Conservation (phyloP, 2,888 invertebrate genomes). For the Buathra laborator region DNA sequence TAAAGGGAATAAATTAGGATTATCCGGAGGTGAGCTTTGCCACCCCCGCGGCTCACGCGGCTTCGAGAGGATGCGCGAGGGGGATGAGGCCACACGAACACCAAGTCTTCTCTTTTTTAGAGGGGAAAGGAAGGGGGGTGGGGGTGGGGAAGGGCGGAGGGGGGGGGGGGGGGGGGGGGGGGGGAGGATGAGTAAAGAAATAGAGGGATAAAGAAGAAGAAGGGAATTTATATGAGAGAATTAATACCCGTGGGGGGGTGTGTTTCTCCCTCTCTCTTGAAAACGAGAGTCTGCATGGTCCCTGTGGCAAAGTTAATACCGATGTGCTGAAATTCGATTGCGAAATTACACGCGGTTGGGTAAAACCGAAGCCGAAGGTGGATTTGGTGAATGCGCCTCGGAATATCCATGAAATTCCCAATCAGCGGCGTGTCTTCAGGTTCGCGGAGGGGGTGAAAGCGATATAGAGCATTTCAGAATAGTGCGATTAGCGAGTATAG, state of each 20-base stretch:
- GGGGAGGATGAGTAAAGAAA: slow-evolving; percentile 50
- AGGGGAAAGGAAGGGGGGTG: too few relatives aligned
- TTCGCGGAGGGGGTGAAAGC: background rate
- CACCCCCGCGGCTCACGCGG: slow-evolving; percentile 6
- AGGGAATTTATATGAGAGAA: slow-evolving; percentile 64
- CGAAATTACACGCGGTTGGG: slow-evolving; percentile 65
- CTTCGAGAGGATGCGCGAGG: background rate
- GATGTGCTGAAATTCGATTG: slow-evolving; percentile 53
- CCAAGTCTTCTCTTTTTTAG: too few relatives aligned
- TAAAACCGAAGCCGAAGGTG: slow-evolving; percentile 55
- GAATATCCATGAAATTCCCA: slow-evolving; percentile 64
- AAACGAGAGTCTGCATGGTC: background rate
- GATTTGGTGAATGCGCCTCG: slow-evolving; percentile 60
- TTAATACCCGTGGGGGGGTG: slow-evolving; percentile 36
- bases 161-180: background rate
- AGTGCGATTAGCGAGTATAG: background rate
- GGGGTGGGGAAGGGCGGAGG: too few relatives aligned
- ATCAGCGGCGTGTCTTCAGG: slow-evolving; percentile 63
- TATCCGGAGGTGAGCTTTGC: slow-evolving; percentile 60
- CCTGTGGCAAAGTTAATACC: slow-evolving; percentile 21
- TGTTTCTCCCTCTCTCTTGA: too few relatives aligned
- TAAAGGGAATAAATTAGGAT: slow-evolving; percentile 71
- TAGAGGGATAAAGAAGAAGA: slow-evolving; percentile 60
- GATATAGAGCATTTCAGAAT: background rate
- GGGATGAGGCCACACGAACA: background rate